Conservation (phyloP, 2,888 invertebrate genomes). For the Pachydiplax longipennis region DNA sequence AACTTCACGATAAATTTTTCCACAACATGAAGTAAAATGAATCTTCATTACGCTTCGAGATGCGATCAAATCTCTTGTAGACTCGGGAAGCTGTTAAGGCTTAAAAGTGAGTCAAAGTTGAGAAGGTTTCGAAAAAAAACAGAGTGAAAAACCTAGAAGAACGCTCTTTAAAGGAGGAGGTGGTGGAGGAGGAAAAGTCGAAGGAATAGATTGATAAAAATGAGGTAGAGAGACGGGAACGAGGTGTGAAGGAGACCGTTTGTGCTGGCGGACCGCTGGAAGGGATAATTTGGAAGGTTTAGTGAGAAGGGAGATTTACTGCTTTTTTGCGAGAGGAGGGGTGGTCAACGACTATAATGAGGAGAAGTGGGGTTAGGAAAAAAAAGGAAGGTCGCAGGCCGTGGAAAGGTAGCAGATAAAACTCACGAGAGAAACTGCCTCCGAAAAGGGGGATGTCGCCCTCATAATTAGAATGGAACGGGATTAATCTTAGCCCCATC, state of each 20-base stretch:
- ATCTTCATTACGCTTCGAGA: not conserved
- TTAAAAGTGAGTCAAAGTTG: not conserved
- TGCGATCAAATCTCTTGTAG: not conserved
- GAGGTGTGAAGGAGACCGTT: not conserved
- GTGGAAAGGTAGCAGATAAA: not conserved
- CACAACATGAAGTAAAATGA: too few relatives aligned
- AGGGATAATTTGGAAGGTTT: constrained; percentile 35
- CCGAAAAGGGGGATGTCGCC: not conserved
- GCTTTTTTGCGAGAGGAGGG: not conserved
- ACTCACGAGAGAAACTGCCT: not conserved
- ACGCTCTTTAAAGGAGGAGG: not conserved
- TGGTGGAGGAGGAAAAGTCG: not conserved
- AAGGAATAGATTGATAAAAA: not conserved
- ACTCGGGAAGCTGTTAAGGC: too few relatives aligned
- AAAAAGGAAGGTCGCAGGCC: not conserved
- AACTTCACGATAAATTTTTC: too few relatives aligned
- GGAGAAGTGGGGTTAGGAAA: not conserved
- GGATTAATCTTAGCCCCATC: not conserved
- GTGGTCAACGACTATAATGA: not conserved
- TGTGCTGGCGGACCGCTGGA: not conserved
- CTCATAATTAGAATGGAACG: not conserved
- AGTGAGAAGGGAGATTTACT: constrained; percentile 23
- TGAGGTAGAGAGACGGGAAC: not conserved
- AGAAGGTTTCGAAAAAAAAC: not conserved
- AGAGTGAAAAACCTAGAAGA: not conserved